Conservation (phyloP, 2,113 vertebrate genomes). For the Zapornia atra region DNA sequence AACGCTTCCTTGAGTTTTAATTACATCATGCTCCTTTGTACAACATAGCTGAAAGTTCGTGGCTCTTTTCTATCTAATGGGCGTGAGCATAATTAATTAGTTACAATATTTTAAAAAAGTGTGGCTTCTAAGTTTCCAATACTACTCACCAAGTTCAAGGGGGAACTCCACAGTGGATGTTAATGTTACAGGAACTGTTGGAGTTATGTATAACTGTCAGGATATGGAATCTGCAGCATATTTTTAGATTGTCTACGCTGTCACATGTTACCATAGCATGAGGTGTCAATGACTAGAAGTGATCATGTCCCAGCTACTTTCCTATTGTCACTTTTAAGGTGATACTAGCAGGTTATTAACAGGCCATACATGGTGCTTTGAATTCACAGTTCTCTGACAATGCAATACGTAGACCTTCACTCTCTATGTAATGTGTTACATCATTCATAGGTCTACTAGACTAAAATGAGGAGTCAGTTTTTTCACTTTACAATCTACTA, state of each 20-base stretch:
- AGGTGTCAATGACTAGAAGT: neutral
- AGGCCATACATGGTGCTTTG: neutral
- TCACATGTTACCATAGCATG: neutral
- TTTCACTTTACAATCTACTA: neutral
- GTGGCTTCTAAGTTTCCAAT: neutral
- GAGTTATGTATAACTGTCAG: neutral
- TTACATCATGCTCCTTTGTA: neutral
- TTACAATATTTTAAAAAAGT: neutral
- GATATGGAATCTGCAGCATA: neutral
- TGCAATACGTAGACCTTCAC: neutral
- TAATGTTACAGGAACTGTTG: neutral
- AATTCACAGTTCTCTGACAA: neutral
- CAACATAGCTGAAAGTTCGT: neutral
- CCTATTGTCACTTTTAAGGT: neutral
- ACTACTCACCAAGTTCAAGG: neutral
- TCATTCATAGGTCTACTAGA: neutral
- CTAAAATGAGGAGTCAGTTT: neutral
- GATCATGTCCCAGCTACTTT: neutral
- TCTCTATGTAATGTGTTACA: neutral
- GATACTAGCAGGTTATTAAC: neutral
- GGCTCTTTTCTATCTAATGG: neutral
- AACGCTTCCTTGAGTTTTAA: neutral
- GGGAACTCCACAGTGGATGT: neutral
- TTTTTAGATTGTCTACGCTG: neutral
- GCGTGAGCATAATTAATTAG: neutral